Percentiles rank a stretch among this genome's conserved stretches.
phyloP scores from a whole-genome alignment of 2,113 vertebrate genomes.

The Daboia siamensis region DNA sequence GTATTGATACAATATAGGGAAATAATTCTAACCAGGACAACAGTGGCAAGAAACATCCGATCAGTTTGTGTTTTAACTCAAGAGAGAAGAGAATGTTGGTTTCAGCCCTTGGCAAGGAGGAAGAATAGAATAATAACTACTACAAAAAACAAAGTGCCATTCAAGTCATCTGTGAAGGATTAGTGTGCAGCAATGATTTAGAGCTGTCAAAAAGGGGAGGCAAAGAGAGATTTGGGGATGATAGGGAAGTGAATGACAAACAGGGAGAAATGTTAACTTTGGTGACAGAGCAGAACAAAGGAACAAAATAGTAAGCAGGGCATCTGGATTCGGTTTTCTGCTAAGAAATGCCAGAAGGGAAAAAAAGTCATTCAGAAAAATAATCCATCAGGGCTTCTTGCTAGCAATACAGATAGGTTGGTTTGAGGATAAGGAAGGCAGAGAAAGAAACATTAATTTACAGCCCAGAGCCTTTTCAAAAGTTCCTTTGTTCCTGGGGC shows the following conservation, averaged over 20 bases:
- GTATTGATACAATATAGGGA: not conserved
- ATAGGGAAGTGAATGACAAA: not conserved
- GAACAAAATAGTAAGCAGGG: fast-evolving
- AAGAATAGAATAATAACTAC: not conserved
- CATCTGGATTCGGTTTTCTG: not conserved
- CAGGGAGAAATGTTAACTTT: not conserved
- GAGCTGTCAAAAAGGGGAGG: not conserved
- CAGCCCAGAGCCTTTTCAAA: constrained; percentile 30
- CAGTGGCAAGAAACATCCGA: not conserved
- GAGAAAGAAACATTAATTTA: constrained; percentile 27
- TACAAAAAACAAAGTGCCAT: not conserved
- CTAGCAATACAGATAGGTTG: not conserved
- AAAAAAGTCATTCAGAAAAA: constrained; percentile 18
- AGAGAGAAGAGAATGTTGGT: fast-evolving
- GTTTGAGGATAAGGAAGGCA: not conserved
- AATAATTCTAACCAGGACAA: not conserved
- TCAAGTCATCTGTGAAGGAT: not conserved
- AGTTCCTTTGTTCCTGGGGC: constrained; percentile 38
- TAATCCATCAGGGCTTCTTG: not conserved
- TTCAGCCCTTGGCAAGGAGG: not conserved
- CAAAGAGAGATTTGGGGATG: not conserved
- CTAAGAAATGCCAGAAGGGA: constrained; percentile 18
- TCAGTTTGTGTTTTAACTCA: not conserved
- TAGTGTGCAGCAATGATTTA: too few relatives aligned
- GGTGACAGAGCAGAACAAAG: not conserved